phyloP scores from a whole-genome alignment of 2,113 vertebrate genomes.

The Oceanites oceanicus region DNA sequence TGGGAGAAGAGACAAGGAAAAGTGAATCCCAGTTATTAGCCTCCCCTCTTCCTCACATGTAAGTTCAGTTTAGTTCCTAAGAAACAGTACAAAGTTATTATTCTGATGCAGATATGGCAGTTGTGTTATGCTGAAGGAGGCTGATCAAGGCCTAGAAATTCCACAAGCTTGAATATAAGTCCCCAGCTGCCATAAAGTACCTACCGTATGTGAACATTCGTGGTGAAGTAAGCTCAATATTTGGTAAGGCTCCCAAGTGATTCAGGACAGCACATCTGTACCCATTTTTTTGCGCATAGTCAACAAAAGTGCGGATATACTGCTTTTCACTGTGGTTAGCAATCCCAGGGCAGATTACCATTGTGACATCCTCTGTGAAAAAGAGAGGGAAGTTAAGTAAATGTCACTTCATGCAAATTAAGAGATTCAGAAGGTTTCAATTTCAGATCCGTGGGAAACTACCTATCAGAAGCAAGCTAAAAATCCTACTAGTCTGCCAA shows the following conservation, averaged over 20 bases:
- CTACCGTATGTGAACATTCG: conserved; percentile 98
- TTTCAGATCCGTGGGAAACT: conserved; percentile 7
- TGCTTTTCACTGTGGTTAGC: conserved; percentile 99
- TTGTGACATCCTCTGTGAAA: conserved; percentile 90
- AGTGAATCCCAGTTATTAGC: background rate
- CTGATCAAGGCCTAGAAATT: background rate
- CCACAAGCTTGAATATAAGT: background rate
- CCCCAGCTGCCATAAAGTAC: background rate
- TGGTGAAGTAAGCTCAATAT: conserved; percentile 95
- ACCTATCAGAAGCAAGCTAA: background rate
- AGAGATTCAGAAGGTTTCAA: background rate
- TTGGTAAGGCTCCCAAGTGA: conserved; percentile 93
- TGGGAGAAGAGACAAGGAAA: background rate
- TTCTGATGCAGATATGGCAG: background rate
- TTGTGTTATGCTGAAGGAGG: background rate
- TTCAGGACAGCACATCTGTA: conserved; percentile 97
- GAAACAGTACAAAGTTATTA: background rate
- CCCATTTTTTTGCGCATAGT: conserved; percentile 92
- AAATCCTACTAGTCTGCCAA: conserved; percentile 14
- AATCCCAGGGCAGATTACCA: conserved; percentile 98
- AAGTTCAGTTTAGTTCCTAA: background rate
- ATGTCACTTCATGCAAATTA: conserved; percentile 48
- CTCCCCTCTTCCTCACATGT: background rate
- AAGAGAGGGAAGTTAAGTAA: conserved; percentile 37
- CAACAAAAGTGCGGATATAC: conserved; percentile 97